Evolutionary conservation across 2,888 invertebrate genomes (phyloP).

Genomic region (Drosophila paranaensis): DNA sequence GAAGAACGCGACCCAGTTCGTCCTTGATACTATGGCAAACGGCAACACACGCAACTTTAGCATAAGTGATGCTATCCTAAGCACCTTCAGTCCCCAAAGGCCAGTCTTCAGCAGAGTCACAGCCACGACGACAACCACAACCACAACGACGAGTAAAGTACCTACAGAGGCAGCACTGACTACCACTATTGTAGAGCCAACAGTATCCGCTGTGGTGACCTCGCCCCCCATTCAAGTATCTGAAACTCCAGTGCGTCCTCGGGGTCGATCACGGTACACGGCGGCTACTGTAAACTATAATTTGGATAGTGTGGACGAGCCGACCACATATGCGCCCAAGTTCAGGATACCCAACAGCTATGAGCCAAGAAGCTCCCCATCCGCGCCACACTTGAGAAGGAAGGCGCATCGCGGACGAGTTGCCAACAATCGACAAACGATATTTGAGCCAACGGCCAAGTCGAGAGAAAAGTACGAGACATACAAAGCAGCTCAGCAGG

Average conservation of each 20-base stretch:
- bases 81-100: slow-evolving; percentile 69
- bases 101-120: slow-evolving; percentile 27
- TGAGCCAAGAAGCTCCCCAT: slow-evolving; percentile 46
- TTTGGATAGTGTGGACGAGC: slow-evolving; percentile 77
- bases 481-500: slow-evolving; percentile 63
- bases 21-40: slow-evolving; percentile 69
- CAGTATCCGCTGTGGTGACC: slow-evolving; percentile 68
- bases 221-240: slow-evolving; percentile 70
- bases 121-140: slow-evolving; percentile 23
- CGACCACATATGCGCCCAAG: slow-evolving; percentile 84
- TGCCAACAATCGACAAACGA: slow-evolving; percentile 33
- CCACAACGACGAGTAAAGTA: slow-evolving; percentile 32
- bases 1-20: slow-evolving; percentile 63
- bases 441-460: slow-evolving; percentile 40
- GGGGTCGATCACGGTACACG: slow-evolving; percentile 84
- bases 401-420: slow-evolving; percentile 73
- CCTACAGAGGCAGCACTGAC: slow-evolving; percentile 37
- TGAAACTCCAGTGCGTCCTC: slow-evolving; percentile 59
- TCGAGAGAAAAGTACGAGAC: slow-evolving; percentile 72
- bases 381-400: slow-evolving; percentile 48
- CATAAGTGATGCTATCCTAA: slow-evolving; percentile 78
- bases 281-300: slow-evolving; percentile 73
- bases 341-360: slow-evolving; percentile 62
- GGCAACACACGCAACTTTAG: slow-evolving; percentile 76
- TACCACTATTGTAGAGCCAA: slow-evolving; percentile 49